Evolutionary conservation across 2,113 vertebrate genomes (phyloP), one percentile per base, ranked within the genome.

Genomic region (Lucifuga dentata): DNA sequence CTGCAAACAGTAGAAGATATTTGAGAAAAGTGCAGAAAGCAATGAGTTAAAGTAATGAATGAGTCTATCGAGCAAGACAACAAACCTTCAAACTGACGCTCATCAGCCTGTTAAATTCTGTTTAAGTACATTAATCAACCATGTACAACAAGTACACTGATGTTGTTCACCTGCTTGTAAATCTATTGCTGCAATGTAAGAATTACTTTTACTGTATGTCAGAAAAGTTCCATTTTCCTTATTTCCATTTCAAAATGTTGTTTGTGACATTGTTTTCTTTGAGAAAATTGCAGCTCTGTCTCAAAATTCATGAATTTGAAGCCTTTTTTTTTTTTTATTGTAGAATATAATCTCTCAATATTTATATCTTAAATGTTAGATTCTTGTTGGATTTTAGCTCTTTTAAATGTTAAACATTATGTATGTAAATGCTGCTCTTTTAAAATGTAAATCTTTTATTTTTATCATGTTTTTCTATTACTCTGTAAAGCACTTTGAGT

Each of bases 301-400:
- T 32, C 33, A 20, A 19, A 61, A 72, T 40, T n/a, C 60, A 73
- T 83, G 43, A 26, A 61, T 39, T 45, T 32, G 1, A 16, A 50
- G 39, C 51, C n/a, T 43, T 53, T 73, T 15, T 11, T 43, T 53
- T 73, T 15, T 11, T 5, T 61, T 55, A 17, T 48, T 2, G 7
- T 12, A 16, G 36, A 39, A 23, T 10, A 23, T 21, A 38, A 40
- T 83, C 48, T n/a, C n/a, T n/a, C n/a, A n/a, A n/a, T n/a, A n/a
- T n/a, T n/a, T 48, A 46, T 53, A 66, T 33, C n/a, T 21, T n/a
- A n/a, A n/a, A n/a, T n/a, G n/a, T n/a, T n/a, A n/a, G n/a, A n/a
- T n/a, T n/a, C n/a, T n/a, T n/a, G n/a, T n/a, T n/a, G n/a, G n/a
- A n/a, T n/a, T n/a, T n/a, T n/a, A n/a, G n/a, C n/a, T n/a, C n/a